Percentiles rank a stretch among this genome's conserved stretches.
Evolutionary conservation across 2,888 invertebrate species (phyloP).

Genomic region (Meloe dianella): DNA sequence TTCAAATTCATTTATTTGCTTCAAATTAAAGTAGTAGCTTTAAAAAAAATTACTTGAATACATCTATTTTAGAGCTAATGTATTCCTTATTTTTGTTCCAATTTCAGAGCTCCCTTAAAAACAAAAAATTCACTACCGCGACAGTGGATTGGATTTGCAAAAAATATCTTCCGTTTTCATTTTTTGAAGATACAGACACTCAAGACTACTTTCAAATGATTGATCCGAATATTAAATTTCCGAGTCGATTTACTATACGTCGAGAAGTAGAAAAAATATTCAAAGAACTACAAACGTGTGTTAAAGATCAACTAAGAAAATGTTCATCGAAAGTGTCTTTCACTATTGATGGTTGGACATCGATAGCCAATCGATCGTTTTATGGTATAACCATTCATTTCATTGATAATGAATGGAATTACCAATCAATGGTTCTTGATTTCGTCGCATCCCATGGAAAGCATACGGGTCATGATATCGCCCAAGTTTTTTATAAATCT

Average conservation of each 20-base stretch:
- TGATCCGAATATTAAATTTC: too few relatives aligned
- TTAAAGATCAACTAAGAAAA: conserved; percentile 28
- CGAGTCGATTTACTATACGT: background rate
- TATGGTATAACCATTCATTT: conserved; percentile 42
- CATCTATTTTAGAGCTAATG: too few relatives aligned
- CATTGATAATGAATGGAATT: conserved; percentile 38
- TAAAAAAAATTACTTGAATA: too few relatives aligned
- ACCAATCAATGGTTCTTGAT: conserved; percentile 38
- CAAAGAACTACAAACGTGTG: conserved; percentile 11
- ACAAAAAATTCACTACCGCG: too few relatives aligned
- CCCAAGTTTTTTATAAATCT: too few relatives aligned
- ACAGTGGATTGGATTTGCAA: conserved; percentile 7
- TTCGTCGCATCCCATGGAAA: conserved; percentile 38
- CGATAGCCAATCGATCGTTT: conserved; percentile 34
- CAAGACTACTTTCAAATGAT: too few relatives aligned
- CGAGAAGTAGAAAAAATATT: background rate
- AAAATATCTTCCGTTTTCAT: conserved; percentile 14
- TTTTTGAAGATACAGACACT: conserved; percentile 11
- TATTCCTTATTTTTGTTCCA: too few relatives aligned
- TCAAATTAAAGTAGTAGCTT: too few relatives aligned
- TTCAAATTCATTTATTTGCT: too few relatives aligned
- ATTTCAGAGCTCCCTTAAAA: too few relatives aligned
- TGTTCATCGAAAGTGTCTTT: conserved; percentile 36
- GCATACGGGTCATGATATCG: conserved; percentile 40
- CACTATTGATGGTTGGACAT: conserved; percentile 42